Percentiles rank a stretch among this genome's conserved stretches.
Evolutionary conservation across 2,797 vertebrate species (phyloP).

Genomic region (Nyctibius grandis): DNA sequence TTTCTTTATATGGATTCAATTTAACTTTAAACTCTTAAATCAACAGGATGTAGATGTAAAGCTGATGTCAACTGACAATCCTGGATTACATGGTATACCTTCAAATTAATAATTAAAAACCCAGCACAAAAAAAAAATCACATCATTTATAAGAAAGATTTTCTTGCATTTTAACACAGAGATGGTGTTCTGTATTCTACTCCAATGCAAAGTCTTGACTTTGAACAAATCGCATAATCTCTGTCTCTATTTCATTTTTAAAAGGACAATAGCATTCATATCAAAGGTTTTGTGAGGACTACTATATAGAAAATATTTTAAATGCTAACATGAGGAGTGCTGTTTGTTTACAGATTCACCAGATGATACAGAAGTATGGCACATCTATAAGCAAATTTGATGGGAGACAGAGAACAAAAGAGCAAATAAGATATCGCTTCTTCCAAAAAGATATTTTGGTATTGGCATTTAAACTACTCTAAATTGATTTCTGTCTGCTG

Average conservation of each 20-base stretch:
- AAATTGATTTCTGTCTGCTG: not conserved
- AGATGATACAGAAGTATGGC: not conserved
- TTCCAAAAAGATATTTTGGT: not conserved
- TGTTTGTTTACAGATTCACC: not conserved
- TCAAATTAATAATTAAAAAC: not conserved
- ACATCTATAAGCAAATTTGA: not conserved
- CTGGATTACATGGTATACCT: not conserved
- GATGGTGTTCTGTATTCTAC: not conserved
- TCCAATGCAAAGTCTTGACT: not conserved
- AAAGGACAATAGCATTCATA: not conserved
- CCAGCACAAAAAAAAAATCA: not conserved
- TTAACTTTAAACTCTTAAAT: not conserved
- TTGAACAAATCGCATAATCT: not conserved
- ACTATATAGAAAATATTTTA: not conserved
- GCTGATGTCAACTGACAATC: not conserved
- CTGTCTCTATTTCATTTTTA: not conserved
- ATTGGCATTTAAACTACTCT: not conserved
- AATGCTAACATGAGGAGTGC: not conserved
- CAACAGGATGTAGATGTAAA: not conserved
- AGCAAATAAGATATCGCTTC: not conserved
- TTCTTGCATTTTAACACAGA: not conserved
- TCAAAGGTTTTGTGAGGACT: not conserved
- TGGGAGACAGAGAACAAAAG: not conserved
- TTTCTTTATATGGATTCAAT: not conserved
- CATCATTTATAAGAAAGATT: not conserved